Conservation (phyloP, 2,113 vertebrate genomes). For the Tyrannus savana region DNA sequence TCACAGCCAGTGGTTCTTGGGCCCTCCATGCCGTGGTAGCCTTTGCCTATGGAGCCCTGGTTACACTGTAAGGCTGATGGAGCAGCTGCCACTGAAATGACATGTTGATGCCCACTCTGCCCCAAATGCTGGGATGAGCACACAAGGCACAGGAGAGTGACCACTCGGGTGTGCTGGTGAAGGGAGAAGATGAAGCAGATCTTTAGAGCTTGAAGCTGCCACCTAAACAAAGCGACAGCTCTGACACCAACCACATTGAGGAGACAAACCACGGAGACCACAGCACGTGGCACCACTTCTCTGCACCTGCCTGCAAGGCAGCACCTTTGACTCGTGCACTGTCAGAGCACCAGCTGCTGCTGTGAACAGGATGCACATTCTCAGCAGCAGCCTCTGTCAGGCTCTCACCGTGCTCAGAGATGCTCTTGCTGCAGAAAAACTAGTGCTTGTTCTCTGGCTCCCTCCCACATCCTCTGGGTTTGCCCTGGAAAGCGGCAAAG, state of each 20-base stretch:
- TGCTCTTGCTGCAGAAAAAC: not conserved
- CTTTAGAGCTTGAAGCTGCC: not conserved
- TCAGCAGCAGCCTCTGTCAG: not conserved
- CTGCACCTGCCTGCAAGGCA: not conserved
- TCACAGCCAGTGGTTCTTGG: not conserved
- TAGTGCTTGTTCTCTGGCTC: not conserved
- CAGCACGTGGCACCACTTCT: not conserved
- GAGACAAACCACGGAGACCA: not conserved
- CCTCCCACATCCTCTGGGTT: not conserved
- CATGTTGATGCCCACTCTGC: not conserved
- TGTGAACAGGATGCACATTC: not conserved
- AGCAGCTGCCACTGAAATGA: not conserved
- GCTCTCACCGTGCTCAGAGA: not conserved
- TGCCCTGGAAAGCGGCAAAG: not conserved
- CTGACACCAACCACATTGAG: not conserved
- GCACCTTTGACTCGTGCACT: not conserved
- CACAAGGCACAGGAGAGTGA: not conserved
- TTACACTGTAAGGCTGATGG: not conserved
- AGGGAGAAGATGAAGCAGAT: not conserved
- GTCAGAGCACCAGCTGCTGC: not conserved
- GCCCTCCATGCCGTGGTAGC: not conserved
- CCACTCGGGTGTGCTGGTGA: not conserved
- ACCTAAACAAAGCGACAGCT: not conserved
- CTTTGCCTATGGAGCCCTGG: not conserved
- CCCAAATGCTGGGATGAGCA: not conserved